Evolutionary conservation across 1,140 invertebrate genomes (phyloP).

Genomic region (Chrysopa pallens): DNA sequence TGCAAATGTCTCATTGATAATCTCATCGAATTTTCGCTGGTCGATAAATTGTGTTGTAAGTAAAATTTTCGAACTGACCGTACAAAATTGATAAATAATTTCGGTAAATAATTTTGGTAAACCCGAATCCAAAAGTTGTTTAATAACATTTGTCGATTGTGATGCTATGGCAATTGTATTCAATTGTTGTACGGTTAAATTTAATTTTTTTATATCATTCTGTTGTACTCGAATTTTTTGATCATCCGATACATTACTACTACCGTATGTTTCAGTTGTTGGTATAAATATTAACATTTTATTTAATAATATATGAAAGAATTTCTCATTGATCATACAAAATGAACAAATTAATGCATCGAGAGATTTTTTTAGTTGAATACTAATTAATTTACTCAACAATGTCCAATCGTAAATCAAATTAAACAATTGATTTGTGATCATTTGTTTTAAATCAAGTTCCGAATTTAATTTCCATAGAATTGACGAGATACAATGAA

Average conservation of each 20-base stretch:
- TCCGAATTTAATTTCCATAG: slow-evolving; percentile 52
- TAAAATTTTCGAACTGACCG: neutral
- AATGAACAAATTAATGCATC: slow-evolving; percentile 65
- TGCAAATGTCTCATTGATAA: slow-evolving; percentile 12
- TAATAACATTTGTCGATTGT: slow-evolving; percentile 53
- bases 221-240: too few relatives aligned
- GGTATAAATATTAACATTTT: too few relatives aligned
- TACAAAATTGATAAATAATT: slow-evolving; percentile 2
- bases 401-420: slow-evolving; percentile 56
- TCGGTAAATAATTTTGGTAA: slow-evolving; percentile 43
- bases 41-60: neutral
- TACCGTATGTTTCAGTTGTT: too few relatives aligned
- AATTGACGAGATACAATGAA: slow-evolving; percentile 59
- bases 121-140: slow-evolving; percentile 55
- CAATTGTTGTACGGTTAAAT: slow-evolving; percentile 43
- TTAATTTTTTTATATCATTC: slow-evolving; percentile 13
- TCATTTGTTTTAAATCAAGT: slow-evolving; percentile 35
- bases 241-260: too few relatives aligned
- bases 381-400: slow-evolving; percentile 37
- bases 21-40: slow-evolving; percentile 1
- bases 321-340: slow-evolving; percentile 59
- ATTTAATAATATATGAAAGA: slow-evolving; percentile 42
- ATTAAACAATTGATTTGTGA: slow-evolving; percentile 51
- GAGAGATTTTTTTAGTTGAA: slow-evolving; percentile 58
- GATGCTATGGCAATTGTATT: slow-evolving; percentile 55